Conservation (phyloP, 2,888 invertebrate genomes). For the Drosophila kanekoi region DNA sequence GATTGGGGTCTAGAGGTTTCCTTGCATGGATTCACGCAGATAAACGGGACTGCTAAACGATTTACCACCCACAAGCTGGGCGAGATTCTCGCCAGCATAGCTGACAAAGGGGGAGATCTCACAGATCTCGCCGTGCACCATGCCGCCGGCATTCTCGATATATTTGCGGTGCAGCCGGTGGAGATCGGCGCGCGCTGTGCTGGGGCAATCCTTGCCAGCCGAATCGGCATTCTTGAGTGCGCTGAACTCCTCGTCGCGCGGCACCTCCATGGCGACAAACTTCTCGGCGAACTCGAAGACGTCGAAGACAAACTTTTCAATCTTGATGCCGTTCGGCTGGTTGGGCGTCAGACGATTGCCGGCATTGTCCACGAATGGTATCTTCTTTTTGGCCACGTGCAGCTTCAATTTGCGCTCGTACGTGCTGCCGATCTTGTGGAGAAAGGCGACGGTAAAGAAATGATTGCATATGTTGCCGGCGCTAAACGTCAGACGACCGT, state of each 20-base stretch:
- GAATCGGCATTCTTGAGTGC: constrained; percentile 97
- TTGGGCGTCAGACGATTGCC: constrained; percentile 91
- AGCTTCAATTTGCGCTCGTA: constrained; percentile 92
- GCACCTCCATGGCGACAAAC: constrained; percentile 96
- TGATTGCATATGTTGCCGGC: constrained; percentile 99
- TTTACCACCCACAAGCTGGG: constrained; percentile 88
- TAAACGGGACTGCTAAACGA: constrained; percentile 89
- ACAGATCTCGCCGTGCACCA: constrained; percentile 88
- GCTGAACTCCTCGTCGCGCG: constrained; percentile 97
- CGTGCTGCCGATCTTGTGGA: constrained; percentile 89
- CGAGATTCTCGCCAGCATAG: constrained; percentile 95
- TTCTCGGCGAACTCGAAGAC: constrained; percentile 97
- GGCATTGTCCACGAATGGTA: constrained; percentile 91
- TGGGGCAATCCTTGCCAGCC: constrained; percentile 95
- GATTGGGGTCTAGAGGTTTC: constrained; percentile 69
- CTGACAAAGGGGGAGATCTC: constrained; percentile 97
- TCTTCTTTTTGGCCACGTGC: constrained; percentile 99
- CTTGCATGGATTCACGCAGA: constrained; percentile 85
- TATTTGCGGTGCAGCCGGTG: constrained; percentile 91
- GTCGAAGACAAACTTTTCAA: constrained; percentile 99
- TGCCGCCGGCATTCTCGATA: constrained; percentile 93
- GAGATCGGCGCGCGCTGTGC: constrained; percentile 92
- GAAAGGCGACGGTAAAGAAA: constrained; percentile 95
- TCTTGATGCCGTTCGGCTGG: constrained; percentile 97
- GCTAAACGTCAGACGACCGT: constrained; percentile 94